Evolutionary conservation across 1,140 invertebrate genomes (phyloP).

Genomic region (Olivierus martensii): DNA sequence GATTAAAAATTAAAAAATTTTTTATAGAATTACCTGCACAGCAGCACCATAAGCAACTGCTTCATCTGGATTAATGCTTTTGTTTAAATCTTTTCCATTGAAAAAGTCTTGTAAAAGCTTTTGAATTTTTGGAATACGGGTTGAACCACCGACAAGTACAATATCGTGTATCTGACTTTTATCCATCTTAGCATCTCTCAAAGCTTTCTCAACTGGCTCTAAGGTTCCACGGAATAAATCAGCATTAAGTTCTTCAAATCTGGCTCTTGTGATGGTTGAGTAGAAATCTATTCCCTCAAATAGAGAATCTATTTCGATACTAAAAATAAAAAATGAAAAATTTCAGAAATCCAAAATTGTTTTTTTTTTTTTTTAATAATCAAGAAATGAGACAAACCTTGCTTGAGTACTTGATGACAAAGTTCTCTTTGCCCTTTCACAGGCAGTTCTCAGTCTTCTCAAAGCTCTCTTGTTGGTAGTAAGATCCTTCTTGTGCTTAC

Average conservation of each 20-base stretch:
- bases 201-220: slow-evolving; percentile 43
- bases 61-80: slow-evolving; percentile 83
- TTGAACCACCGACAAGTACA: slow-evolving; percentile 38
- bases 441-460: slow-evolving; percentile 77
- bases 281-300: slow-evolving; percentile 21
- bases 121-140: slow-evolving; percentile 24
- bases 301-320: slow-evolving; percentile 36
- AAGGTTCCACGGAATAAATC: slow-evolving; percentile 26
- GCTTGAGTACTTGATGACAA: slow-evolving; percentile 87
- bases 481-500: slow-evolving; percentile 92
- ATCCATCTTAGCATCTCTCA: slow-evolving; percentile 57
- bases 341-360: too few relatives aligned
- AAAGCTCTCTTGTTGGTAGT: slow-evolving; percentile 77
- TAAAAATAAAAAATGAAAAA: too few relatives aligned
- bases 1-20: too few relatives aligned
- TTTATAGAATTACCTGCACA: slow-evolving; percentile 43
- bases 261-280: slow-evolving; percentile 18
- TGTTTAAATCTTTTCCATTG: slow-evolving; percentile 36
- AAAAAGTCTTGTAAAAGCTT: slow-evolving; percentile 23
- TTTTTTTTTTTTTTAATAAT: too few relatives aligned
- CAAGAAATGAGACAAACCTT: too few relatives aligned
- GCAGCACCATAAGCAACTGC: slow-evolving; percentile 61
- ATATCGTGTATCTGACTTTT: slow-evolving; percentile 41
- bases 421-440: slow-evolving; percentile 90
- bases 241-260: slow-evolving; percentile 26